A percentile compares a stretch with the other conserved stretches of the same genome.
Evolutionary conservation across 2,888 invertebrate genomes (phyloP).

Genomic region (Exocentrus adspersus): DNA sequence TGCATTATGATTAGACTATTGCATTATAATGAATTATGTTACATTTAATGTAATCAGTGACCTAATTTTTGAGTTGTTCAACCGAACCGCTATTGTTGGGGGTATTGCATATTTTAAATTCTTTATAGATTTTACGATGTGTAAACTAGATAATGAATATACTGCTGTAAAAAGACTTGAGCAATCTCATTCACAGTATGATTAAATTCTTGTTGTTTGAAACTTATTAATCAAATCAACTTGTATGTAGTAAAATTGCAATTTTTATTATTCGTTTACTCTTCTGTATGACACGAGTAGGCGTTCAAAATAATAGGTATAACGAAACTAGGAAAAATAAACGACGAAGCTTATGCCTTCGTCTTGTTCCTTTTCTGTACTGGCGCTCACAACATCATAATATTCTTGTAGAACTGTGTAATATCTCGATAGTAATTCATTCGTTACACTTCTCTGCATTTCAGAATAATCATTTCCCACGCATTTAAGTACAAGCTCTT

Average conservation of each 20-base stretch:
- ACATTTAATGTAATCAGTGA: neutral
- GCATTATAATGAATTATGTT: neutral
- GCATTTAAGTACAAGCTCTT: conserved; percentile 22
- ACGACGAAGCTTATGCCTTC: no score
- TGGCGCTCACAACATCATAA: neutral
- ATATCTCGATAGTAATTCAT: conserved; percentile 18
- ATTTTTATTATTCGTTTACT: no score
- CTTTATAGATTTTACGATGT: neutral
- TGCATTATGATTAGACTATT: neutral
- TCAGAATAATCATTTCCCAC: conserved; percentile 29
- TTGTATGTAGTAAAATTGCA: no score
- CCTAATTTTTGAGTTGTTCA: neutral
- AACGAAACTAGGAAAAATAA: no score
- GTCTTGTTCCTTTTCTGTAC: neutral
- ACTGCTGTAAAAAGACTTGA: no score
- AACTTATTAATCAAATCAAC: no score
- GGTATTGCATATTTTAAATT: neutral
- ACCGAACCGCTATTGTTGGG: neutral
- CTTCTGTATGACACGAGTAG: no score
- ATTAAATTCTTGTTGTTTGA: no score
- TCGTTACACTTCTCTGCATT: conserved; percentile 23
- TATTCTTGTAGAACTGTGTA: neutral
- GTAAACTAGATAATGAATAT: neutral
- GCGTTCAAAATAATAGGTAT: no score
- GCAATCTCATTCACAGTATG: no score